These are phyloP conservation scores for Penaeus vannamei DNA, from an alignment of 1,140 invertebrate genomes.

Conservation along the genomic window DNA sequence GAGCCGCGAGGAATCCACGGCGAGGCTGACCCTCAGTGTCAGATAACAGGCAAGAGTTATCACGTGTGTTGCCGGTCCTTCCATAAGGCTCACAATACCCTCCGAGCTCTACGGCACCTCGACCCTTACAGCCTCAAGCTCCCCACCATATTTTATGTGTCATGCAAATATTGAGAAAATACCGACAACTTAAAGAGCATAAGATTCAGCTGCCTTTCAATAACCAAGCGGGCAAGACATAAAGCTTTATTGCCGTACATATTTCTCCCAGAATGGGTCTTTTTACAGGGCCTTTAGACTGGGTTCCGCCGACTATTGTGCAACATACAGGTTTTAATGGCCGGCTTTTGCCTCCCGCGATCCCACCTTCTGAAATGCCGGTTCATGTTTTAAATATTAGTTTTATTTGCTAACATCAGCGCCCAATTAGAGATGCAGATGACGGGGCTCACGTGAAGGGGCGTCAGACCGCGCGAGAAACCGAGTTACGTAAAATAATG, in stretches of 20 bases:
- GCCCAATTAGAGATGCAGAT: too few relatives aligned
- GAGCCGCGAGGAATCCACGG: too few relatives aligned
- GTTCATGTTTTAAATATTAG: constrained; percentile 35
- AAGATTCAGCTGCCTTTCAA: constrained; percentile 29
- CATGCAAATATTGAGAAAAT: constrained; percentile 35
- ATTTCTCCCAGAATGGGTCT: constrained; percentile 7
- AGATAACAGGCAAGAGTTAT: too few relatives aligned
- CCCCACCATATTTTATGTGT: constrained; percentile 8
- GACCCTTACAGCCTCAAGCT: neutral
- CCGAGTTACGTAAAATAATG: too few relatives aligned
- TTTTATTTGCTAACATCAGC: neutral
- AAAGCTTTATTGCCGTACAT: constrained; percentile 30
- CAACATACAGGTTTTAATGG: too few relatives aligned
- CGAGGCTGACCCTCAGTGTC: too few relatives aligned
- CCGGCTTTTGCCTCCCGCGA: neutral
- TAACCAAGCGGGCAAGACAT: neutral
- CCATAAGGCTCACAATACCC: too few relatives aligned
- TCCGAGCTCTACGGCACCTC: too few relatives aligned
- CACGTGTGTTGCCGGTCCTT: too few relatives aligned
- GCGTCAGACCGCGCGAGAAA: too few relatives aligned
- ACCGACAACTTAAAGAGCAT: constrained; percentile 19
- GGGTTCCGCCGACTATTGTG: too few relatives aligned
- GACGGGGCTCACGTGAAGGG: too few relatives aligned
- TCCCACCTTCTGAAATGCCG: neutral
- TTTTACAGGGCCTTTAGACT: neutral